These are phyloP conservation scores for Hoplias malabaricus DNA, from an alignment of 2,113 vertebrate genomes.

Conservation along the genomic window DNA sequence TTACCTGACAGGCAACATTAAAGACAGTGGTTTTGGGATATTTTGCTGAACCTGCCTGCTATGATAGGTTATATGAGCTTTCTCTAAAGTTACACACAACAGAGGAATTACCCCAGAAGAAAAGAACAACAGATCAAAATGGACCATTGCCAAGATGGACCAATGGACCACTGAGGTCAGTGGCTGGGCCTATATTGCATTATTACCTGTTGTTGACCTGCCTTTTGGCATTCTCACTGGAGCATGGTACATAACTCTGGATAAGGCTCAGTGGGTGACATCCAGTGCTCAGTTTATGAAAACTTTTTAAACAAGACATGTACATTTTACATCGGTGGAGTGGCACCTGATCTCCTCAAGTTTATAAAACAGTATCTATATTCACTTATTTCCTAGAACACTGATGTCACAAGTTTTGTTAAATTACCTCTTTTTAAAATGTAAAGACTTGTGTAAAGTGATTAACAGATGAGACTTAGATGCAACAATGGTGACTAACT, in stretches of 20 bases:
- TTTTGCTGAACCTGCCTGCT: background rate
- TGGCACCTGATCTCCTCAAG: too few relatives aligned
- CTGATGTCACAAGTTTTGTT: too few relatives aligned
- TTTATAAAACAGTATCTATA: too few relatives aligned
- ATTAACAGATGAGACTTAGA: too few relatives aligned
- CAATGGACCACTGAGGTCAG: background rate
- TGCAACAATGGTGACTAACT: too few relatives aligned
- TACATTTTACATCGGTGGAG: too few relatives aligned
- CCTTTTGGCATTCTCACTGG: background rate
- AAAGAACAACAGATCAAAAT: background rate
- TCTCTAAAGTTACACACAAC: background rate
- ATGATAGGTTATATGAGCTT: background rate
- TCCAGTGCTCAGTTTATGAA: background rate
- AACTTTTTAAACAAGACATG: background rate
- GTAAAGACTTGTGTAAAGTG: too few relatives aligned
- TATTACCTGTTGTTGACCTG: background rate
- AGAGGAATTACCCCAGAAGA: background rate
- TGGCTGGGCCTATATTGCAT: background rate
- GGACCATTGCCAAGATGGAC: background rate
- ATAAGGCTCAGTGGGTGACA: background rate
- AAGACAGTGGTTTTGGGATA: background rate
- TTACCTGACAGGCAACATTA: background rate
- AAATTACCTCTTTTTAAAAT: too few relatives aligned
- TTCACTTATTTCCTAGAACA: too few relatives aligned
- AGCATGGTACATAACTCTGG: background rate